Conservation (phyloP, 2,888 invertebrate genomes). For the Petrolisthes manimaculis region DNA sequence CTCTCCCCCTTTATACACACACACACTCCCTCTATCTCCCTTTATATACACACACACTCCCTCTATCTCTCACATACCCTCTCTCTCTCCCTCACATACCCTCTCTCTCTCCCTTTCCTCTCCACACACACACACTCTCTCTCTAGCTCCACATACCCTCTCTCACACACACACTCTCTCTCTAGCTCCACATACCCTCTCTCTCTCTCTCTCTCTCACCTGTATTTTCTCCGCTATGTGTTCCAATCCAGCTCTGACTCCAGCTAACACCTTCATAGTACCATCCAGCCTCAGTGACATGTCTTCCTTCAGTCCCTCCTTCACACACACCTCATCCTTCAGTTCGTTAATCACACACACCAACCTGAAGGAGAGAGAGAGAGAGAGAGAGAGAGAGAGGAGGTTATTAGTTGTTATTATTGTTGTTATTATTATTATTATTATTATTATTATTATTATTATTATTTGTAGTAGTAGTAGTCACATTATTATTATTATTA, state of each 20-base stretch:
- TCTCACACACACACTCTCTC: not conserved
- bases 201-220: constrained; percentile 6
- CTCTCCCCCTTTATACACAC: not conserved
- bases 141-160: not conserved
- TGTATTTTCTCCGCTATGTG: constrained; percentile 62
- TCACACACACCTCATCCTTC: constrained; percentile 30
- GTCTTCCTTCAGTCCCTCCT: constrained; percentile 30
- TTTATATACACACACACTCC: not conserved
- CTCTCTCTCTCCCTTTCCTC: not conserved
- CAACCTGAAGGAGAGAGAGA: constrained; percentile 37
- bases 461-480: too few species aligned
- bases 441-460: too few species aligned
- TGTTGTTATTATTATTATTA: too few species aligned
- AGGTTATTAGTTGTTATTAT: too few species aligned
- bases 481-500: too few species aligned
- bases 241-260: constrained; percentile 53
- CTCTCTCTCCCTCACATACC: not conserved
- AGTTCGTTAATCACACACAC: constrained; percentile 49
- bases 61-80: not conserved
- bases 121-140: not conserved
- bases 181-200: not conserved
- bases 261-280: constrained; percentile 57
- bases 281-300: constrained; percentile 32
- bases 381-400: constrained; percentile 5
- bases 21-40: not conserved